phyloP scores from a whole-genome alignment of 2,797 vertebrate species.

The Pogoniulus pusillus region DNA sequence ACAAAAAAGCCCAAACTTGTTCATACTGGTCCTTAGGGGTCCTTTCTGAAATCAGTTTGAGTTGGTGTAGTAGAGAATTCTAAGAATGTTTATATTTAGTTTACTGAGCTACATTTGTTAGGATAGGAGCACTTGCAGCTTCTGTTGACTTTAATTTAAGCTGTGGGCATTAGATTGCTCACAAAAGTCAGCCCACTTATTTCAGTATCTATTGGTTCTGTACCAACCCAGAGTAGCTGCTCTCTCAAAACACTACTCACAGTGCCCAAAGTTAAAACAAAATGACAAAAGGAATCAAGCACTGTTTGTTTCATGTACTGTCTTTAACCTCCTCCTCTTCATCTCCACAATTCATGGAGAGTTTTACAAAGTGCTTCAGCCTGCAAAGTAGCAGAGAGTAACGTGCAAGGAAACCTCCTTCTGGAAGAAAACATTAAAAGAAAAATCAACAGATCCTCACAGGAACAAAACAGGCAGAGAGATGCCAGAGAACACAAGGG shows the following conservation, averaged over 20 bases:
- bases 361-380: background rate
- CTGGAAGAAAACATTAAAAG: background rate
- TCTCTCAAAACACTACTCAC: background rate
- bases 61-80: background rate
- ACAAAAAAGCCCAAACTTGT: background rate
- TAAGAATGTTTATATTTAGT: background rate
- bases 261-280: background rate
- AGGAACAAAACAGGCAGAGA: background rate
- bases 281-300: background rate
- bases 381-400: background rate
- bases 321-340: background rate
- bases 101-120: constrained; percentile 3
- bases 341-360: background rate
- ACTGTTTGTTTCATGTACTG: background rate
- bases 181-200: background rate
- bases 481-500: background rate
- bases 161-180: background rate
- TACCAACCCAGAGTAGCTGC: background rate
- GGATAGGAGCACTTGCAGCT: background rate
- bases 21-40: background rate
- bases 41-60: background rate
- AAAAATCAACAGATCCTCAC: background rate
- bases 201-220: background rate
- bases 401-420: background rate
- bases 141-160: constrained; percentile 4